Conservation (phyloP, 2,888 invertebrate species). For the Heliconius charithonia region DNA sequence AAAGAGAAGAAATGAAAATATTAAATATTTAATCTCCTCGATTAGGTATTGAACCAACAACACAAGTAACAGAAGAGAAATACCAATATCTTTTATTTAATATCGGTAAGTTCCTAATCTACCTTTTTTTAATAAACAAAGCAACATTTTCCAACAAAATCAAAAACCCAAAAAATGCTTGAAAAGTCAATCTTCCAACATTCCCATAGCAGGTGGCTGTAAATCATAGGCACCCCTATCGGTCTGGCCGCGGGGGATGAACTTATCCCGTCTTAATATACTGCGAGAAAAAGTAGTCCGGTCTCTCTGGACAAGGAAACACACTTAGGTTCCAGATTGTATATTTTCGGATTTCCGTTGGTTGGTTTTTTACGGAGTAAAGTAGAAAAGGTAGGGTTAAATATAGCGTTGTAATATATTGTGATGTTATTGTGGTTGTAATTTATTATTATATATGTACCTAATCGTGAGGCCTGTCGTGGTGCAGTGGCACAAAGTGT, state of each 20-base stretch:
- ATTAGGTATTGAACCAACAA: too few species aligned
- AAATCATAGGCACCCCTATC: slow-evolving; percentile 70
- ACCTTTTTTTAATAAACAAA: neutral
- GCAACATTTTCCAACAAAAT: neutral
- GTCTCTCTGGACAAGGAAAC: slow-evolving; percentile 60
- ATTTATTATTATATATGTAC: neutral
- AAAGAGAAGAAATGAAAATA: too few species aligned
- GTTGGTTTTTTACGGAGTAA: slow-evolving; percentile 20
- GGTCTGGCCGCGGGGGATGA: slow-evolving; percentile 54
- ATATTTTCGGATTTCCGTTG: slow-evolving; percentile 35
- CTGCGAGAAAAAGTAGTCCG: slow-evolving; percentile 77
- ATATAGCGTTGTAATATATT: neutral
- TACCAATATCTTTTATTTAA: too few species aligned
- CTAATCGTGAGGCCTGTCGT: too few species aligned
- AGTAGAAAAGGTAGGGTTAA: neutral
- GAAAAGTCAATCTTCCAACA: slow-evolving; percentile 24
- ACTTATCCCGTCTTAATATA: slow-evolving; percentile 77
- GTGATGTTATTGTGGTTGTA: neutral
- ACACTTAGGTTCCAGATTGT: slow-evolving; percentile 52
- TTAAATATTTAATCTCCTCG: too few species aligned
- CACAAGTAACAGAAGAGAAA: too few species aligned
- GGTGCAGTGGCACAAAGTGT: too few species aligned
- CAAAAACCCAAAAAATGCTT: neutral
- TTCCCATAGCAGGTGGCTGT: slow-evolving; percentile 49
- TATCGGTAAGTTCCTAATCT: too few species aligned